Base-by-base conservation (phyloP, 1,140 invertebrate genomes). In the Triops cancriformis region DNA sequence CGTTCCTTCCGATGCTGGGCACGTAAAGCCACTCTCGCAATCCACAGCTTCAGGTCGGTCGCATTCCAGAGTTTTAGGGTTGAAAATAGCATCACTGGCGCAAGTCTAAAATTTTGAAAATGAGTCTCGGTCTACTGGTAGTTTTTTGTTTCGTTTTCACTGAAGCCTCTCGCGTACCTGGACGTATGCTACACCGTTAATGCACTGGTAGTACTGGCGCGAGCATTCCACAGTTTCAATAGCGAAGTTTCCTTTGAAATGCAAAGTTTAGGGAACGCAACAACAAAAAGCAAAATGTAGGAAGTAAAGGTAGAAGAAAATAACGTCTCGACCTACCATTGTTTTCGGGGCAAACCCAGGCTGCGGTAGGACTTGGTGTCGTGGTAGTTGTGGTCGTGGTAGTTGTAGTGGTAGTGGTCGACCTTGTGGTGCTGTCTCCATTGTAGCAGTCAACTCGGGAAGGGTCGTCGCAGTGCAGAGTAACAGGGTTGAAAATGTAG, bases 391-490 rank as follows among this genome's bases (percentile, higher is more conserved):
- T 64, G 45, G 45, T 64, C 45, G 45, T 14, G 45, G 31, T 37
- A 37, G 45, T 64, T 12, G 45, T 64, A 12, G 45, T 64, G 45
- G 45, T n/a, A n/a, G 14, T 64, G 12, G 45, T 12, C 10, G 45
- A 7, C n/a, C n/a, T n/a, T 37, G 31, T 37, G 31, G 31, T 37
- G 31, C 31, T 37, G 2, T 7, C 4, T 5, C 45, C 45, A 23
- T 14, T 64, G 45, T 64, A 74, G 10, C 75, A 76, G 23, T 76
- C 75, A 12, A 76, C 75, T 9, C 45, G 26, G 14, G 75, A 41
- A 31, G 75, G 75, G 12, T 76, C 75, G 14, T 76, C 75, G 45
- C 75, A 76, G 41, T 76, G 45, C 31, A 76, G 41, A 9, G 18
- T 76, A 11, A 18, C 41, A 43, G 75, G 75, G 41, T 76, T 76